Evolutionary conservation across 2,888 invertebrate genomes (phyloP), one percentile per base, ranked within the genome.

Genomic region (Chymomyza caudatula): DNA sequence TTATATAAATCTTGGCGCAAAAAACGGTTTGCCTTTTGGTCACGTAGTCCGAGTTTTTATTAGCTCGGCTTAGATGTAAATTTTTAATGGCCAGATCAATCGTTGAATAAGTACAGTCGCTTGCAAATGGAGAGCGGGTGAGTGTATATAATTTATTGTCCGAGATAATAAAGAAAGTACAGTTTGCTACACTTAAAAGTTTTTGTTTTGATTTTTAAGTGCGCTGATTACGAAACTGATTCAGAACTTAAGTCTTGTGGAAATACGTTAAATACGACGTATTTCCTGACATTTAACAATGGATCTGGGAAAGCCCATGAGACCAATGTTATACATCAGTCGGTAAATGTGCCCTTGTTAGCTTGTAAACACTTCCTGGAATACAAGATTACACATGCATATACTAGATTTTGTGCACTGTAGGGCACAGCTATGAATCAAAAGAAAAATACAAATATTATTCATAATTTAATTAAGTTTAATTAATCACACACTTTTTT

Each of bases 401-500:
- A n/a, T n/a, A n/a, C n/a, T 37, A 11, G 5, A 37, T 19, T 47
- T 47, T 15, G 19, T 47, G 47, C 15, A 47, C 19, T 47, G 47
- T 47, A 47, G 47, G 47, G 47, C 47, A n/a, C n/a, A 67, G 64
- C 85, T 77, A 69, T 69, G 70, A 71, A 59, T 76, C 70, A 52
- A 69, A 58, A 37, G 11, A 37, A 37, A 11, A 37, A 6, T 29
- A 29, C 62, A 79, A 71, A 57, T 63, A 70, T 64, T 76, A 85
- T 85, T 87, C 87, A 85, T 83, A 87, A 87, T 83, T 85, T 73
- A 83, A 83, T 85, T 70, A 85, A 77, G 70, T 73, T 73, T 71
- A 87, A 80, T 87, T 83, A 87, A 83, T 87, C 85, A 87, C 11
- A 37, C 29, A 37, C 29, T 37, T 71, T 70, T 55, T 20, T 54